A percentile compares a stretch with the other conserved stretches of the same genome.
These are phyloP conservation scores for Pristionchus entomophagus DNA, from an alignment of 2,888 invertebrate genomes.

Conservation along the genomic window DNA sequence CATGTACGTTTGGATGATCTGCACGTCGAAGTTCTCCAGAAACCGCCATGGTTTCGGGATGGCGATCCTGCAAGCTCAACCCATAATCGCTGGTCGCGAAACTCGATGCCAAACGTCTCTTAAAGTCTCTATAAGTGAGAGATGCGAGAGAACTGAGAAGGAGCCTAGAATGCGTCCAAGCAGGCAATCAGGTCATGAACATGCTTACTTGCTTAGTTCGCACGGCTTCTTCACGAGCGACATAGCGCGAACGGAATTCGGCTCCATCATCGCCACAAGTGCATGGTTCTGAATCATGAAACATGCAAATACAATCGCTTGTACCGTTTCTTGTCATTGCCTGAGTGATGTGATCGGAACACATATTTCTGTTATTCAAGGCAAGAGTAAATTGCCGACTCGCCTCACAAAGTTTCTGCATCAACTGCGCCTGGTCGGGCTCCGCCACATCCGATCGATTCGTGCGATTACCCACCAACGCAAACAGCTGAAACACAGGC, in stretches of 20 bases:
- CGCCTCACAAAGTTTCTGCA: neutral
- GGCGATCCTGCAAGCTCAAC: neutral
- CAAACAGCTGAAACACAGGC: neutral
- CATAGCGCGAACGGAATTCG: neutral
- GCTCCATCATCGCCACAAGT: neutral
- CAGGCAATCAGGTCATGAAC: no score
- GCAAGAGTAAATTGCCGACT: no score
- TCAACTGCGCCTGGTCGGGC: neutral
- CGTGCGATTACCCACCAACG: neutral
- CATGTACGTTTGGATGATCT: slow-evolving; percentile 7
- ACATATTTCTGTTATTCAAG: no score
- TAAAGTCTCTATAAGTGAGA: no score
- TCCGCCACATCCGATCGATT: slow-evolving; percentile 1
- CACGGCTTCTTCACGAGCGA: neutral
- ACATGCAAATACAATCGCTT: no score
- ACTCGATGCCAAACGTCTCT: no score
- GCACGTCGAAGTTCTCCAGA: slow-evolving; percentile 4
- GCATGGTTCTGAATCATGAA: slow-evolving; percentile 9
- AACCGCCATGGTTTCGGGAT: neutral
- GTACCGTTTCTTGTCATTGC: no score
- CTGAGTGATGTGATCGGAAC: no score
- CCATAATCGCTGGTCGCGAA: no score
- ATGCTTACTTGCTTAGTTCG: slow-evolving; percentile 11
- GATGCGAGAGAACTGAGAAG: no score
- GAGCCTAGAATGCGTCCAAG: neutral